Base-by-base conservation (phyloP, 2,797 vertebrate genomes). In the Tenualosa thibaudeaui region DNA sequence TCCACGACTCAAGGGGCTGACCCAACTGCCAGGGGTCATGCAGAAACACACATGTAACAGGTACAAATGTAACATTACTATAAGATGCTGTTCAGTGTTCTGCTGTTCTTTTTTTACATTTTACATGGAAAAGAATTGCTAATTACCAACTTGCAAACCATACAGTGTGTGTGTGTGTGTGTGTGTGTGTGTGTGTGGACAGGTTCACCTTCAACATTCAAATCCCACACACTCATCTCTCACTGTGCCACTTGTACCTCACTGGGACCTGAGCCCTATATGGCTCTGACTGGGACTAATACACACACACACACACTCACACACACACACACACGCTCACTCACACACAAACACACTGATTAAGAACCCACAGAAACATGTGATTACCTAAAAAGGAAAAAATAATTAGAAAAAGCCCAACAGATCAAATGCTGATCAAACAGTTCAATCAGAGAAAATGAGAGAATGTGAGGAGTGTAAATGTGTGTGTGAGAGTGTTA, bases 221-320 rank as follows among this genome's bases (percentile, higher is more conserved):
- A 75, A 75, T 75, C 68, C 68, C 68, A 75, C 68, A 75, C 68
- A 75, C 68, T 75, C 68, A 37, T 75, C 68, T 58, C 31, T 40
- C 62, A 65, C 24, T 9, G 3, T 12, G 24, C 26, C 62, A 75
- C 13, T 19, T 19, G 19, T 19, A 12, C 54, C 54, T 31, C 31
- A 31, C 31, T 31, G 31, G 31, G 31, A 31, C 31, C 31, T 31
- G n/a, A n/a, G n/a, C n/a, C n/a, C n/a, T n/a, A n/a, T n/a, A n/a
- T n/a, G n/a, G n/a, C n/a, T n/a, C n/a, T n/a, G n/a, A n/a, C 54
- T 3, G 54, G 13, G 5, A 56, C 54, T 19, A 56, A 17, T 19
- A 1, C 46, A 46, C 46, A 46, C 46, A 46, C 46, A 46, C 46
- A 71, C 65, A 68, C 65, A 68, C 62, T 31, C 62, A 68, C 10